phyloP scores from a whole-genome alignment of 2,888 invertebrate species.

The Parthenolecanium corni region DNA sequence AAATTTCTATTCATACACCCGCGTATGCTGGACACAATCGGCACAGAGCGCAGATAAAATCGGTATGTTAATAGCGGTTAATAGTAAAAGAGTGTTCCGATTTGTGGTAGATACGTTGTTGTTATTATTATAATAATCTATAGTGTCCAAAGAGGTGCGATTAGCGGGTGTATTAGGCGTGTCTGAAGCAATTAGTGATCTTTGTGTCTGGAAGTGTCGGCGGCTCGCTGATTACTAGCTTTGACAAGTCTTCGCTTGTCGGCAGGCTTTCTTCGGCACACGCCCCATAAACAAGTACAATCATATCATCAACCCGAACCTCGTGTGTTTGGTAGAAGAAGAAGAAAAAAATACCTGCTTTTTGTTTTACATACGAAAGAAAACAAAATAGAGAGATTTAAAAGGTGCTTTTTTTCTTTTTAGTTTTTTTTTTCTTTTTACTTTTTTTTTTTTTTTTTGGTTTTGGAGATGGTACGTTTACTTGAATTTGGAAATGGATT shows the following conservation, averaged over 20 bases:
- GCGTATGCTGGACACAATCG: too few relatives aligned
- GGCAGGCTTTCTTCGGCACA: slow-evolving; percentile 28
- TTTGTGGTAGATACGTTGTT: slow-evolving; percentile 26
- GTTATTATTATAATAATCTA: slow-evolving; percentile 24
- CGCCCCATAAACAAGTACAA: slow-evolving; percentile 28
- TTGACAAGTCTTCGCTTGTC: slow-evolving; percentile 25
- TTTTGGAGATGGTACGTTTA: too few relatives aligned
- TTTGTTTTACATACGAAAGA: too few relatives aligned
- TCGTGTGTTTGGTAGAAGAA: too few relatives aligned
- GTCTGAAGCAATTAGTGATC: slow-evolving; percentile 29
- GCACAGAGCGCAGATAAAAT: slow-evolving; percentile 17
- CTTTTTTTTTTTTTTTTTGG: too few relatives aligned
- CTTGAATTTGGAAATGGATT: too few relatives aligned
- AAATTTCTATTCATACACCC: too few relatives aligned
- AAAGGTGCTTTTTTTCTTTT: too few relatives aligned
- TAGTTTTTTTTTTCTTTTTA: too few relatives aligned
- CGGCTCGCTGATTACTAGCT: slow-evolving; percentile 28
- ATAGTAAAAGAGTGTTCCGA: slow-evolving; percentile 21
- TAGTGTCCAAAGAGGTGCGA: slow-evolving; percentile 29
- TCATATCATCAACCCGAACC: slow-evolving; percentile 9
- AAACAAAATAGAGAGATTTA: too few relatives aligned
- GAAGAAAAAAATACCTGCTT: too few relatives aligned
- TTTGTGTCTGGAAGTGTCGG: slow-evolving; percentile 28
- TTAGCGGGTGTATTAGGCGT: slow-evolving; percentile 29
- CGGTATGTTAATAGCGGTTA: slow-evolving; percentile 18